A percentile compares a stretch with the other conserved stretches of the same genome.
phyloP scores from a whole-genome alignment of 2,888 invertebrate species.

The Nesidiocoris tenuis region DNA sequence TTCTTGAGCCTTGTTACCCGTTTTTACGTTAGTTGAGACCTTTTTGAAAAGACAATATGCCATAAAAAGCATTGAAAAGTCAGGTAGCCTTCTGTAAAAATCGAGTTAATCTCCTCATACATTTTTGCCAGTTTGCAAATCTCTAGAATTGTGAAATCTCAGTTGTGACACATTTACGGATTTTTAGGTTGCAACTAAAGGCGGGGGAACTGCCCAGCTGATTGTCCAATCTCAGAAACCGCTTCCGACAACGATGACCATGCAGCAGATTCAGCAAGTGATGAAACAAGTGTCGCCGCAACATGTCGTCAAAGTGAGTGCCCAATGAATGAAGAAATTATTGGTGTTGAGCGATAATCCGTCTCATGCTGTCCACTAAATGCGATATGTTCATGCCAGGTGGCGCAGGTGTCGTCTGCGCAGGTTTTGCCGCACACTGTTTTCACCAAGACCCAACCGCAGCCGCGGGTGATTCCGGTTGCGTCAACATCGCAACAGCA shows the following conservation, averaged over 20 bases:
- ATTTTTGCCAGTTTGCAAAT: no score
- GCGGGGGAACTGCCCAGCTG: slow-evolving; percentile 65
- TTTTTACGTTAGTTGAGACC: no score
- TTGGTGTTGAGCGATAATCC: no score
- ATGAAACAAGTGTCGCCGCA: slow-evolving; percentile 64
- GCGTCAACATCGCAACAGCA: slow-evolving; percentile 58
- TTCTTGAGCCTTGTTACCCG: no score
- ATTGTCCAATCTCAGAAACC: slow-evolving; percentile 70
- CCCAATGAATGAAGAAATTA: background rate
- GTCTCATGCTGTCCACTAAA: no score
- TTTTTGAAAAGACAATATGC: no score
- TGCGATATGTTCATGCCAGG: no score
- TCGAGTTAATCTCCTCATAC: no score
- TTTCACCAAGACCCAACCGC: slow-evolving; percentile 59
- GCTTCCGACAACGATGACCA: slow-evolving; percentile 65
- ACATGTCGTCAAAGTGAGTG: slow-evolving; percentile 53
- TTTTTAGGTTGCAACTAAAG: slow-evolving; percentile 51
- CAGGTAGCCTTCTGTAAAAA: no score
- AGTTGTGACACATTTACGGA: no score
- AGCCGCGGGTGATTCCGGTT: slow-evolving; percentile 64
- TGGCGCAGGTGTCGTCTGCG: slow-evolving; percentile 53
- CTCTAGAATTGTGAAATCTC: no score
- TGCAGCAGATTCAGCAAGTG: slow-evolving; percentile 74
- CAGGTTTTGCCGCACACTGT: slow-evolving; percentile 61
- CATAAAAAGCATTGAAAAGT: no score